phyloP scores from a whole-genome alignment of 53 echinoderm and acorn worm genomes.

The Holothuria scabra region DNA sequence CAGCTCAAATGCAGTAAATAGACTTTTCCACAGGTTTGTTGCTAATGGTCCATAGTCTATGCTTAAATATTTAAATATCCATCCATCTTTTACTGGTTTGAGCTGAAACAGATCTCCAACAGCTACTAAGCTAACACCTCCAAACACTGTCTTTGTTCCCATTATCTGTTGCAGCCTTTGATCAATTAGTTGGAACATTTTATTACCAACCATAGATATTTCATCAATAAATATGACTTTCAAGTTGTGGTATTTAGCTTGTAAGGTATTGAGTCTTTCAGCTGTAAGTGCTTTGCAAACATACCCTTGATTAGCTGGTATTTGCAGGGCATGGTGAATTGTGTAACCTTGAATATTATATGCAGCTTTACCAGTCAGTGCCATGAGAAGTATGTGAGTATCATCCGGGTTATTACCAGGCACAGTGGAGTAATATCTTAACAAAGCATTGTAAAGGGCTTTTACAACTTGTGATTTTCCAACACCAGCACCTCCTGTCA shows the following conservation, averaged over 20 bases:
- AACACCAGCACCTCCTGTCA: conserved; percentile 63
- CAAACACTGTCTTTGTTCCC: conserved; percentile 51
- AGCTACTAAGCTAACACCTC: conserved; percentile 56
- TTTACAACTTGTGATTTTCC: conserved; percentile 57
- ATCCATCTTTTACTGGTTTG: conserved; percentile 57
- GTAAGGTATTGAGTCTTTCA: conserved; percentile 19
- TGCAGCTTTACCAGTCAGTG: conserved; percentile 68
- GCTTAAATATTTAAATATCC: conserved; percentile 46
- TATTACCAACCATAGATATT: conserved; percentile 49
- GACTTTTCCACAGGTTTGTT: conserved; percentile 58
- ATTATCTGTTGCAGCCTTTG: conserved; percentile 58
- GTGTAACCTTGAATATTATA: conserved; percentile 52
- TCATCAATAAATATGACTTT: conserved; percentile 54
- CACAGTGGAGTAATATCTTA: conserved; percentile 20
- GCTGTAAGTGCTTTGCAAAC: conserved; percentile 35
- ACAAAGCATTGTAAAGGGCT: conserved; percentile 47
- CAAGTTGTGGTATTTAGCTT: conserved; percentile 18
- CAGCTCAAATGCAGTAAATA: conserved; percentile 55
- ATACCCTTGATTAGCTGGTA: conserved; percentile 52
- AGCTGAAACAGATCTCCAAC: conserved; percentile 68
- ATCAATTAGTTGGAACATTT: conserved; percentile 52
- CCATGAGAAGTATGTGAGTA: conserved; percentile 29
- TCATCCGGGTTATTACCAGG: conserved; percentile 54
- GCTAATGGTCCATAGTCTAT: conserved; percentile 39
- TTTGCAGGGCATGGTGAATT: conserved; percentile 50